phyloP scores from a whole-genome alignment of 2,888 invertebrate species.

The Willowsia nigromaculata region DNA sequence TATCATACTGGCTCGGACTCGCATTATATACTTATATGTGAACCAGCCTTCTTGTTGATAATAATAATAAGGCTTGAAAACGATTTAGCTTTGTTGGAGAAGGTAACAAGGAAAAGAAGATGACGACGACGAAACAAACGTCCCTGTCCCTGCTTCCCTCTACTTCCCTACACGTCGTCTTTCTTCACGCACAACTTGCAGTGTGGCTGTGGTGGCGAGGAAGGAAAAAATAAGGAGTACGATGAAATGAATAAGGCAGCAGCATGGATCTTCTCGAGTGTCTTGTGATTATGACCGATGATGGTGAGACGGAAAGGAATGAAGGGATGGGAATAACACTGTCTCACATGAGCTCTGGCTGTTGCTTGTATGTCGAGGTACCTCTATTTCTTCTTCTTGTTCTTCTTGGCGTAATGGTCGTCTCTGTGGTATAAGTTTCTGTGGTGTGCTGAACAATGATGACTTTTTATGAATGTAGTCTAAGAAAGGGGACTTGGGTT shows the following conservation, averaged over 20 bases:
- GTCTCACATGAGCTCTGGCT: background rate
- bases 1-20: slow-evolving; percentile 44
- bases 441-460: slow-evolving; percentile 6
- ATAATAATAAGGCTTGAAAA: slow-evolving; percentile 72
- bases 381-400: slow-evolving; percentile 30
- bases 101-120: slow-evolving; percentile 58
- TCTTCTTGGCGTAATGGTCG: background rate
- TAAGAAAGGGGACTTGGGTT: slow-evolving; percentile 55
- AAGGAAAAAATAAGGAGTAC: slow-evolving; percentile 33
- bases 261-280: slow-evolving; percentile 35
- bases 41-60: slow-evolving; percentile 69
- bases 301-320: slow-evolving; percentile 42
- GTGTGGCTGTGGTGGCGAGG: background rate
- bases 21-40: slow-evolving; percentile 50
- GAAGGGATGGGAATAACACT: slow-evolving; percentile 49
- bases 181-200: slow-evolving; percentile 63
- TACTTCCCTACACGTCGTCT: slow-evolving; percentile 24
- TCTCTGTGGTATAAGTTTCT: slow-evolving; percentile 12
- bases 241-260: background rate
- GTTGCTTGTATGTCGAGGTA: slow-evolving; percentile 20
- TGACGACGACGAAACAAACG: slow-evolving; percentile 36
- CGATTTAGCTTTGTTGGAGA: slow-evolving; percentile 55
- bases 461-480: slow-evolving; percentile 56
- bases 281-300: slow-evolving; percentile 60
- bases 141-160: slow-evolving; percentile 50